These are phyloP conservation scores for Xenops minutus DNA, from an alignment of 2,797 vertebrate genomes.

Conservation along the genomic window DNA sequence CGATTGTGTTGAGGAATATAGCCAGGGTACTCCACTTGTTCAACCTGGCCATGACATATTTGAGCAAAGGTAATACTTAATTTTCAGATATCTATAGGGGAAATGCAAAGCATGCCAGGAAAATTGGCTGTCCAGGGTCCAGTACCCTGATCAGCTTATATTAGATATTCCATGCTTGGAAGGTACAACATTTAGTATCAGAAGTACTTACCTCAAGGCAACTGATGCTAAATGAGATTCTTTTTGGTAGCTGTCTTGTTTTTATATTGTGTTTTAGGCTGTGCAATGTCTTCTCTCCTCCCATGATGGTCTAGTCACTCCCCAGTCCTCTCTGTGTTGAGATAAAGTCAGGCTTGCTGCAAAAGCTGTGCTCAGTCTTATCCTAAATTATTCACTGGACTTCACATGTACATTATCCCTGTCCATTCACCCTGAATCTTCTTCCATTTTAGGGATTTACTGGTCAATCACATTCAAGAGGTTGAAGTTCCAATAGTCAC, in stretches of 20 bases:
- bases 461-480: neutral
- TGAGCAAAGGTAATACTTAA: neutral
- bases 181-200: accelerated
- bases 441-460: neutral
- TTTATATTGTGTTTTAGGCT: neutral
- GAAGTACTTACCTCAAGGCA: neutral
- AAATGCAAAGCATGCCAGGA: neutral
- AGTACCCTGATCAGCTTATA: neutral
- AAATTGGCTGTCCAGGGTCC: neutral
- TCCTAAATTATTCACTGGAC: neutral
- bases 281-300: neutral
- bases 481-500: neutral
- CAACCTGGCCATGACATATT: accelerated
- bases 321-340: neutral
- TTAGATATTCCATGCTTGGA: neutral
- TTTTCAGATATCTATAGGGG: accelerated
- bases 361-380: neutral
- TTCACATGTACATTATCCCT: neutral
- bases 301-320: no score
- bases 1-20: neutral
- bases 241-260: neutral
- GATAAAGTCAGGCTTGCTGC: neutral
- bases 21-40: accelerated
- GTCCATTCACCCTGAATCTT: neutral
- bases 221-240: neutral